Base-by-base conservation (phyloP, 2,113 vertebrate species). In the Albula goreensis region DNA sequence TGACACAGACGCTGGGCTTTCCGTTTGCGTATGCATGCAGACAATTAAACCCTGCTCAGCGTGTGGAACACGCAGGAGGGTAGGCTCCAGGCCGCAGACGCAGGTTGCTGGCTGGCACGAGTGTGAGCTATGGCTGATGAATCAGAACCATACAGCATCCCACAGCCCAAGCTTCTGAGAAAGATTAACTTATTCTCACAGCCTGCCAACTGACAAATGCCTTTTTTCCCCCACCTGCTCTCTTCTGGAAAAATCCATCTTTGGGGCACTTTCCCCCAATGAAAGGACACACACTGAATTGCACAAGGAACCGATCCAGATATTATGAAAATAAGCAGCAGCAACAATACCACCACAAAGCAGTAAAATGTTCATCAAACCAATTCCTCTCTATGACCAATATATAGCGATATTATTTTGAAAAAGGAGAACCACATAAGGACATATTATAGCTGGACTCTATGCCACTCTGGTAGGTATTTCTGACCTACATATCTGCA, bases 1-100 rank as follows among this genome's bases (percentile, higher is more conserved):
- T 78, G 80, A 82, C 79, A n/a, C 49, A 56, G 85, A 4, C 19
- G 25, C 57, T 1, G 13, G 50, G 60, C 49, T 80, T 81, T 85
- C 85, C 49, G 50, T 81, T 56, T 56, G 63, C 57, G 41, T 49
- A 22, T 50, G 79, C 10, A n/a, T 41, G 12, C 9, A 74, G 50
- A 56, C 85, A 49, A 82, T 49, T 50, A 81, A 51, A 82, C 49
- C 85, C 15, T 53, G 50, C 22, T 53, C 51, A n/a, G 57, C 0
- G 15, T 41, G 22, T 49, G 11, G 57, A 22, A 25, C 41, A 17
- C 50, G 56, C 15, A 74, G 60, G 60, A 66, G 60, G 60, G 19
- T 19, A 22, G 83, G 49, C 79, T n/a, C 11, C 17, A 17, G 70
- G 50, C 84, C 74, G 31, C 13, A 11, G 17, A 78, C 12, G 31